phyloP scores from a whole-genome alignment of 2,113 vertebrate species.

The Gobius niger region DNA sequence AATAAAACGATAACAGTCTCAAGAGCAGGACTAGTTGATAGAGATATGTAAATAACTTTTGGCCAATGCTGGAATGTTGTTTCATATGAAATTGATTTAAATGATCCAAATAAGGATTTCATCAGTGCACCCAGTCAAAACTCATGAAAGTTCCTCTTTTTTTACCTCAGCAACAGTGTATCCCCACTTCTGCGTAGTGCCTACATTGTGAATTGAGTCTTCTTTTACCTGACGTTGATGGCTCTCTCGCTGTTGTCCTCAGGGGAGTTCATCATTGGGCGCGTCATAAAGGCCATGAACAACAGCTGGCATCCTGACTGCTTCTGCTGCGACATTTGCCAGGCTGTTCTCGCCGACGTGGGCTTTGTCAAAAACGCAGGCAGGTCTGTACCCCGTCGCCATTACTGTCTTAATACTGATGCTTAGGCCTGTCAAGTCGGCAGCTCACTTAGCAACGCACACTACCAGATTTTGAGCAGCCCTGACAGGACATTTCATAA shows the following conservation, averaged over 20 bases:
- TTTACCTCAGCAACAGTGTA: neutral
- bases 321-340: constrained; percentile 96
- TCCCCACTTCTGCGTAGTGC: neutral
- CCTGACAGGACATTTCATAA: constrained; percentile 14
- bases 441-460: constrained; percentile 12
- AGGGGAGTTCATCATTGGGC: constrained; percentile 99
- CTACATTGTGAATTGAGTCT: constrained; percentile 1
- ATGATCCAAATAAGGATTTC: too few species aligned
- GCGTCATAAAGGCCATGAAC: constrained; percentile 99
- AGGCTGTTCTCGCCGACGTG: constrained; percentile 90
- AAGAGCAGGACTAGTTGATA: too few species aligned
- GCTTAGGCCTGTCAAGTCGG: constrained; percentile 19
- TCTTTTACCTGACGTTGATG: constrained; percentile 21
- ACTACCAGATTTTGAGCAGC: constrained; percentile 19
- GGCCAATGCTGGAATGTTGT: too few species aligned
- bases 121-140: too few species aligned
- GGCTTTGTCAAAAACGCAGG: constrained; percentile 99
- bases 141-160: neutral
- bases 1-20: too few species aligned
- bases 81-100: too few species aligned
- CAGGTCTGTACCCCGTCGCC: constrained; percentile 78
- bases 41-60: too few species aligned
- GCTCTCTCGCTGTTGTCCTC: constrained; percentile 38
- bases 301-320: constrained; percentile 99
- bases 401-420: constrained; percentile 30